Base-by-base conservation (phyloP, 2,113 vertebrate genomes). In the Panurus biarmicus region DNA sequence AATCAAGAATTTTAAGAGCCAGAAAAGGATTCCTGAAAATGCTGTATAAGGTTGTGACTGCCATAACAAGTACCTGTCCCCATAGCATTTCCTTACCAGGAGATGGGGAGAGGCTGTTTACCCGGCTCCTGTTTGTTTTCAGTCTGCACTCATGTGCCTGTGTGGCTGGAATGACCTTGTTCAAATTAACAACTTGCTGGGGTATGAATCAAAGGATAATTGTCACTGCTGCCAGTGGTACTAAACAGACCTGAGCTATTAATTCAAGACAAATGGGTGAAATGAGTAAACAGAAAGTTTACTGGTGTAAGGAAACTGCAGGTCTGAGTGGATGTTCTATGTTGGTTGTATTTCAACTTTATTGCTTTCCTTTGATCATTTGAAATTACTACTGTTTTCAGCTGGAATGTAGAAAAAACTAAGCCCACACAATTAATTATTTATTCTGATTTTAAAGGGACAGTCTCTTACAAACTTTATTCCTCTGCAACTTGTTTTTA, bases 231-330 rank as follows among this genome's bases (percentile, higher is more conserved):
- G 94, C 71, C 58, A 83, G 60, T 90, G 92, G 66, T 77, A 95
- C 83, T 92, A 83, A 95, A 67, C 95, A 97, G 92, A 95, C 86
- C 72, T 91, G 65, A 92, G 60, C 93, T 74, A 87, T 84, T 94
- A 95, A 96, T 93, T 87, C 84, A 91, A 94, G 86, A 83, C 89
- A 89, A 96, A 91, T 93, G 85, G 60, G 51, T 89, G 78, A 96
- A 96, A 89, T 71, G 74, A 85, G 85, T 95, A 95, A 95, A 91
- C 87, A 95, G 77, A 96, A 94, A 95, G 93, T 95, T 94, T 91
- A 90, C 78, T 85, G 71, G 64, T 87, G 4, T 71, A 79, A 73
- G 60, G 44, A 87, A 95, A 87, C 91, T 92, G 62, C n/a, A 79
- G 64, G 54, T 56, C 67, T 60, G 60, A 71, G 62, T 91, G 20